Base-by-base conservation (phyloP, 2,113 vertebrate genomes). In the Pelusios castaneus region DNA sequence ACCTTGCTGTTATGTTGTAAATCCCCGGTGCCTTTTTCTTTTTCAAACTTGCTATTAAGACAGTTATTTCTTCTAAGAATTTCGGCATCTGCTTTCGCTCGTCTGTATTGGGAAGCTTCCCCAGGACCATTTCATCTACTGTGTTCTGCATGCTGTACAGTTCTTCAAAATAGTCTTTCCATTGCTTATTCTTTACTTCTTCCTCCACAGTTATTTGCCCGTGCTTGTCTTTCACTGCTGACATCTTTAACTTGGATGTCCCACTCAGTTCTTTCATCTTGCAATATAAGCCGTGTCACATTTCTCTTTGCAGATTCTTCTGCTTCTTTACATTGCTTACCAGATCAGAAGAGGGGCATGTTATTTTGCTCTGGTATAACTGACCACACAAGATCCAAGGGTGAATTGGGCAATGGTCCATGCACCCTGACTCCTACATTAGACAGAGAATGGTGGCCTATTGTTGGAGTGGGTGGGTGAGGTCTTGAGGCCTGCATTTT, bases 311-410 rank as follows among this genome's bases (percentile, higher is more conserved):
- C 14, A 14, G 34, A 63, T 63, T 63, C 16, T 63, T 63, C 31
- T 63, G 31, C 31, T 63, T 34, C 60, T 63, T n/a, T 63, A 34
- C 31, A 8, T 63, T 63, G 60, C 34, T 58, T n/a, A 70, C 19
- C n/a, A 24, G n/a, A 73, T 73, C 70, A 73, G 70, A 73, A 41
- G 10, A 43, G 27, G 22, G 51, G 25, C 49, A 31, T 4, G 9
- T 73, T 13, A 41, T 2, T 38, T 25, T 29, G 10, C 41, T 21
- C 2, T 7, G 63, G 54, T 34, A 38, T 38, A 85, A 77, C 85
- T 0, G 4, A 29, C 9, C 41, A 2, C 0, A 22, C 5, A 56
- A 83, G 47, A 21, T 6, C 10, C 38, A 21, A 22, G 5, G 6
- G 16, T 63, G 43, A 19, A 54, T 8, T 67, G 14, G 60, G 77